These are phyloP conservation scores for Sycobia sp. DNA, from an alignment of 1,140 invertebrate genomes.

Conservation along the genomic window DNA sequence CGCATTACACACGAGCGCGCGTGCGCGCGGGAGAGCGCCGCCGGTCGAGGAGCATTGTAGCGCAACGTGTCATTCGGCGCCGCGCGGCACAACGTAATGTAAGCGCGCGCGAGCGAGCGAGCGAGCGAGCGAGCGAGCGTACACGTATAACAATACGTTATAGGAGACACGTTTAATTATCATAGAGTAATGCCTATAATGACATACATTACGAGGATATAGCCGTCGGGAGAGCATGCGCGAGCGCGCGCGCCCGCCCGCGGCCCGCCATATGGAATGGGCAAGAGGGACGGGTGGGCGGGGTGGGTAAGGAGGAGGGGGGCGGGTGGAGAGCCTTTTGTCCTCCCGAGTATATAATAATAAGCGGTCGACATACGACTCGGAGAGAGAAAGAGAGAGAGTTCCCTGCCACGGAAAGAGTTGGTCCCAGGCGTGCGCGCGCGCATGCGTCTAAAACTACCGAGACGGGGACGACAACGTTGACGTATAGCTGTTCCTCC, in stretches of 20 bases:
- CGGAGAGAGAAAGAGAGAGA: no score
- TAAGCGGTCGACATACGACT: constrained; percentile 53
- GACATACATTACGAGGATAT: constrained; percentile 58
- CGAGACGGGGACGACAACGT: no score
- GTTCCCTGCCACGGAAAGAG: constrained; percentile 52
- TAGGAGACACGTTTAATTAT: constrained; percentile 64
- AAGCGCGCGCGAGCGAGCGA: constrained; percentile 56
- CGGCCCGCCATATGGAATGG: constrained; percentile 59
- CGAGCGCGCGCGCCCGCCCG: no score
- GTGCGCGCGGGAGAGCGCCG: constrained; percentile 17
- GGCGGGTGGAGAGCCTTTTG: constrained; percentile 45
- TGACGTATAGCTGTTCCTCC: no score
- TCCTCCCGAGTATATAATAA: constrained; percentile 50
- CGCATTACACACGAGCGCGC: neutral
- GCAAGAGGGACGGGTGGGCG: no score
- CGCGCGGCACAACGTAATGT: constrained; percentile 54
- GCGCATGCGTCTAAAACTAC: constrained; percentile 54
- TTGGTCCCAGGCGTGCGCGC: constrained; percentile 43
- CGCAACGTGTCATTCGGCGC: constrained; percentile 61
- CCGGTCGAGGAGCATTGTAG: constrained; percentile 54
- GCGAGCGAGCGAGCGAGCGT: no score
- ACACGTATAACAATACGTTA: constrained; percentile 62
- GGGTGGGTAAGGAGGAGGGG: neutral
- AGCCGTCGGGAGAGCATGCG: constrained; percentile 31
- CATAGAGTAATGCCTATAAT: constrained; percentile 64